phyloP scores from a whole-genome alignment of 1,140 invertebrate species.

The Phymastichus coffea region DNA sequence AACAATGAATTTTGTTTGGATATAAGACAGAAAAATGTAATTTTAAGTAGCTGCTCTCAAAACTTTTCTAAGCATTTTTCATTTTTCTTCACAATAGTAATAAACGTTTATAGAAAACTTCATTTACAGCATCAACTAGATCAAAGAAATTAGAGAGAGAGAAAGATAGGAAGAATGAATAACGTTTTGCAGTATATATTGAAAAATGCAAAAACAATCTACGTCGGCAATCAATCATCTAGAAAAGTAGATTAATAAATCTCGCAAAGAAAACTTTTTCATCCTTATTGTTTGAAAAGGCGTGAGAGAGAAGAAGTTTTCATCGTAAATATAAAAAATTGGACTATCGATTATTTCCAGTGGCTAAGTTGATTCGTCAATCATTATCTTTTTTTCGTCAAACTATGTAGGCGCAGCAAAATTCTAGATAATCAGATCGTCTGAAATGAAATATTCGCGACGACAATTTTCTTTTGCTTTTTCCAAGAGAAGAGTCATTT shows the following conservation, averaged over 20 bases:
- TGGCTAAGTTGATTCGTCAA: neutral
- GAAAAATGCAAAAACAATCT: no score
- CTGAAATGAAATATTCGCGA: neutral
- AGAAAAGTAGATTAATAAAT: slow-evolving; percentile 2
- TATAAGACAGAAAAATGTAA: no score
- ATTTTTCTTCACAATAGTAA: no score
- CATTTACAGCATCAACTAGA: no score
- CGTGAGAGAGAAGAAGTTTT: neutral
- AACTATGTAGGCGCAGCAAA: no score
- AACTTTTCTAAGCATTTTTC: no score
- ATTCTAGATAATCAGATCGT: neutral
- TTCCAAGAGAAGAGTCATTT: neutral
- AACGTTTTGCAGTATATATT: no score
- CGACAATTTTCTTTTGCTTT: neutral
- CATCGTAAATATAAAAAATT: neutral
- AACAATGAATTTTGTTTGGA: no score
- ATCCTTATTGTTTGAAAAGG: no score
- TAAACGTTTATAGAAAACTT: no score
- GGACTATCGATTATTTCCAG: neutral
- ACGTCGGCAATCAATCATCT: neutral
- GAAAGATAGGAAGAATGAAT: neutral
- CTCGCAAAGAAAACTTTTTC: neutral
- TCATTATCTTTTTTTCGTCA: neutral
- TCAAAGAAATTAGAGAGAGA: neutral
- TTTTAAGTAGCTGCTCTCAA: no score